Base-by-base conservation (phyloP, 2,113 vertebrate species). In the Pachypanchax playfairii region DNA sequence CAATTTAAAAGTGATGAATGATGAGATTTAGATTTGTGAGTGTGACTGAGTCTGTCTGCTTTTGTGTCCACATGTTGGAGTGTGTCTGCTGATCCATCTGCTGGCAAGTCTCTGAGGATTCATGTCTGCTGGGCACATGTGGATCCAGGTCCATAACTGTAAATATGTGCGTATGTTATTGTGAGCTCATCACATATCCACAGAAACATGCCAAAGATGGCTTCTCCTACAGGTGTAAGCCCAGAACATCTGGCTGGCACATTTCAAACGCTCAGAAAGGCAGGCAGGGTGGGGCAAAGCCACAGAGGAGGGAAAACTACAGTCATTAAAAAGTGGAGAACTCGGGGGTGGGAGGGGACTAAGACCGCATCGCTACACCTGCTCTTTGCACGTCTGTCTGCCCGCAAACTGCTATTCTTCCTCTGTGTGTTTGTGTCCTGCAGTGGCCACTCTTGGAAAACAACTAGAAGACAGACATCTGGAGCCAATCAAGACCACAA, bases 231-330 rank as follows among this genome's bases (percentile, higher is more conserved):
- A 86, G 88, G 85, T 88, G 77, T 73, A 70, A 83, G 73, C 61
- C 65, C 64, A 0, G 18, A 89, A 84, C 86, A 90, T 90, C 87
- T 89, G 87, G 83, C 79, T 58, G 53, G 59, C 79, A 85, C 76
- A 80, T 85, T 88, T 85, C 76, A 79, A 81, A 79, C 28, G 31
- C 80, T 73, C 44, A 47, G 64, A 65, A 60, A 77, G 62, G 73
- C 74, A 65, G 29, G 36, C 69, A 58, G 67, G 83, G 75, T 39
- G 72, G 68, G 48, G 68, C 62, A 4, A 76, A 78, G 56, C 68
- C 80, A 69, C 74, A 73, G 73, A 29, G 59, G 76, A 75, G 59
- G 68, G 73, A 66, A 35, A 54, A 73, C 70, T 73, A 75, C 80
- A 73, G 78, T 85, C 85, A 85, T 90, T 85, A 86, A 84, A 79